Evolutionary conservation across 2,113 vertebrate species (phyloP).

Genomic region (Pseudopodoces humilis): DNA sequence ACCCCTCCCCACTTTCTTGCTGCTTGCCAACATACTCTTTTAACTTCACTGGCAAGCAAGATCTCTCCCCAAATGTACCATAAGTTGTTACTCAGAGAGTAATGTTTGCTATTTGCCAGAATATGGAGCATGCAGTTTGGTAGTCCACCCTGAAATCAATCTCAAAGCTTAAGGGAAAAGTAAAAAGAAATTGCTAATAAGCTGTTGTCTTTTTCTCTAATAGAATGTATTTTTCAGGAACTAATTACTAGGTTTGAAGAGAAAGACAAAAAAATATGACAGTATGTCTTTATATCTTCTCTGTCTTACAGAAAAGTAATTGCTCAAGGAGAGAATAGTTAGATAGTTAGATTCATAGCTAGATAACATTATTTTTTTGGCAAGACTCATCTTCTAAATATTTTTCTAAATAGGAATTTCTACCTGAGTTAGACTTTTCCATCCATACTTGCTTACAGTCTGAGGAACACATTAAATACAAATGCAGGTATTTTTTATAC

Average conservation of each 20-base stretch:
- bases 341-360: neutral
- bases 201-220: neutral
- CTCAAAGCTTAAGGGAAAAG: neutral
- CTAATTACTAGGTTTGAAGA: neutral
- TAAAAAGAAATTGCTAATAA: neutral
- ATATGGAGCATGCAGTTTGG: neutral
- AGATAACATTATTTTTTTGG: neutral
- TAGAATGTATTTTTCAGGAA: neutral
- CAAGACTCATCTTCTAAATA: neutral
- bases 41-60: neutral
- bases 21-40: neutral
- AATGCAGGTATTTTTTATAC: neutral
- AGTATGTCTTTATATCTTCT: neutral
- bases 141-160: neutral
- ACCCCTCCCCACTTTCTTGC: neutral
- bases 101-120: neutral
- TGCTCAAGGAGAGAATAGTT: neutral
- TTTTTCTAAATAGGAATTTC: constrained; percentile 2
- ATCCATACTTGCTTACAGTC: neutral
- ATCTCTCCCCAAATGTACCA: neutral
- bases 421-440: neutral
- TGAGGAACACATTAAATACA: neutral
- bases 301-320: neutral
- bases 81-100: neutral
- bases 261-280: neutral